These are phyloP conservation scores for Echinometra lucunter DNA, from an alignment of 53 echinoderm and acorn worm genomes.

Conservation along the genomic window DNA sequence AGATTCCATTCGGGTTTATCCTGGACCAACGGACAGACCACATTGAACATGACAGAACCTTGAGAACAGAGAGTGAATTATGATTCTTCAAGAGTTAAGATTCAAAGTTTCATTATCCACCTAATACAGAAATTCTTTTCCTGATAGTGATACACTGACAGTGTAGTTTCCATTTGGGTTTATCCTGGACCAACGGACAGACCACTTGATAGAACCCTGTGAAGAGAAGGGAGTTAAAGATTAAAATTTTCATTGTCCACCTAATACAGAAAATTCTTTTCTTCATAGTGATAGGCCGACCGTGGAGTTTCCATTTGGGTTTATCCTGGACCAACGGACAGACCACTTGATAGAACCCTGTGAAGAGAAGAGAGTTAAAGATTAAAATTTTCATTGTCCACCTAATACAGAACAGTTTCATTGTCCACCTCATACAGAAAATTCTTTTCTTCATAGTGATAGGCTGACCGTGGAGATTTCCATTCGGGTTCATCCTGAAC, in stretches of 20 bases:
- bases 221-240: not conserved
- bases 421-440: too few species aligned
- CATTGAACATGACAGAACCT: slow-evolving; percentile 91
- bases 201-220: slow-evolving; percentile 85
- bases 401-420: too few species aligned
- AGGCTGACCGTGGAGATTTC: slow-evolving; percentile 86
- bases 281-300: slow-evolving; percentile 88
- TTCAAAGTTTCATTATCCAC: too few species aligned
- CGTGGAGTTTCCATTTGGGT: slow-evolving; percentile 93
- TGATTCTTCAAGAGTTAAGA: too few species aligned
- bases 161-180: slow-evolving; percentile 93
- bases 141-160: slow-evolving; percentile 89
- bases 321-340: slow-evolving; percentile 88
- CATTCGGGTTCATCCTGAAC: too few species aligned
- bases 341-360: slow-evolving; percentile 87
- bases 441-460: slow-evolving; percentile 88
- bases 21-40: slow-evolving; percentile 78
- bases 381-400: too few species aligned
- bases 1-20: slow-evolving; percentile 98
- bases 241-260: too few species aligned
- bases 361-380: too few species aligned
- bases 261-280: too few species aligned
- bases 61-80: too few species aligned
- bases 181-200: slow-evolving; percentile 85
- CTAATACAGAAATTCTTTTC: too few species aligned